Conservation (phyloP, 2,888 invertebrate genomes). For the Macroteleia sp. region DNA sequence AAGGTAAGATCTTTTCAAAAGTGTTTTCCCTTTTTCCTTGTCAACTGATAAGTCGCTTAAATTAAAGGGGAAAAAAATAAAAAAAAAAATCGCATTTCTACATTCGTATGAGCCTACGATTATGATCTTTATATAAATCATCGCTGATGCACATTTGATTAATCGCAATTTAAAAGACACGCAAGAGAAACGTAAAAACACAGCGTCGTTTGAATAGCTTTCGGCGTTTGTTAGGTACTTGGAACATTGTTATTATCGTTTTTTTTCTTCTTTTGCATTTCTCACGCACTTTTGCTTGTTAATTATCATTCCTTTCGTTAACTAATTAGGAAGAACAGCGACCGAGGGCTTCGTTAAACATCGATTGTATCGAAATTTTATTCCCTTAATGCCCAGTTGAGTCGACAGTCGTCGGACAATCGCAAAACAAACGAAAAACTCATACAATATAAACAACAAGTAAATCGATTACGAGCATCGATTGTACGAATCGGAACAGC, state of each 20-base stretch:
- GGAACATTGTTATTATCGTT: constrained; percentile 47
- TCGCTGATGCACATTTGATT: constrained; percentile 46
- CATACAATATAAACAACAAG: constrained; percentile 18
- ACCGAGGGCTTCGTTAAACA: constrained; percentile 45
- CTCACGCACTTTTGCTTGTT: constrained; percentile 12
- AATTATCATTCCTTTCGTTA: constrained; percentile 33
- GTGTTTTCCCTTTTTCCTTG: constrained; percentile 48
- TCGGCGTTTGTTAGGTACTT: constrained; percentile 63
- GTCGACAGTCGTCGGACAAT: constrained; percentile 40
- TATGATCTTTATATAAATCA: constrained; percentile 36
- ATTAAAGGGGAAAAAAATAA: constrained; percentile 5
- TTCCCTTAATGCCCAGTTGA: constrained; percentile 60
- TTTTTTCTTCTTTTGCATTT: constrained; percentile 13
- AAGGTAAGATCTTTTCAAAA: too few relatives aligned
- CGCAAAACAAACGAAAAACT: constrained; percentile 30
- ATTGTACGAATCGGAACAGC: constrained; percentile 67
- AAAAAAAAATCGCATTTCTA: constrained; percentile 22
- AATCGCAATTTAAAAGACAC: constrained; percentile 51
- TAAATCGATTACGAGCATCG: constrained; percentile 26
- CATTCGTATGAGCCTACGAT: constrained; percentile 11
- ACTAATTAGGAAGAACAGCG: constrained; percentile 66
- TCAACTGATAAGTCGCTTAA: constrained; percentile 49
- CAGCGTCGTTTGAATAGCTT: constrained; percentile 60
- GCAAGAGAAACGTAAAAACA: constrained; percentile 53
- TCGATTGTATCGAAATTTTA: constrained; percentile 27